Conservation (phyloP, 2,797 vertebrate species). For the Salmo trutta region DNA sequence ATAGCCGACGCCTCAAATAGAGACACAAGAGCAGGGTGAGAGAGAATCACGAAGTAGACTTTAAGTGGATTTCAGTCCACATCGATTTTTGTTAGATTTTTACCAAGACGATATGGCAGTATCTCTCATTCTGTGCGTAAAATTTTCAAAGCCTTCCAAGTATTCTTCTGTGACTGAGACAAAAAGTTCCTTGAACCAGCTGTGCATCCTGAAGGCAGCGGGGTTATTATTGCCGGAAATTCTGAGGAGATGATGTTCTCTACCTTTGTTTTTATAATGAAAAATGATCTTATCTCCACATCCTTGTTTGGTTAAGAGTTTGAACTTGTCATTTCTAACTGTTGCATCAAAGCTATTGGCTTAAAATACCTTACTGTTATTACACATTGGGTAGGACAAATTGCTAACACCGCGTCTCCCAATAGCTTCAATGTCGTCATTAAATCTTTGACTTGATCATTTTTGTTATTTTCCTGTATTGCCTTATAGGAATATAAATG, state of each 20-base stretch:
- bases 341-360: conserved; percentile 10
- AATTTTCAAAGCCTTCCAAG: conserved; percentile 48
- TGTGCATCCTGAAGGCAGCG: conserved; percentile 47
- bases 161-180: conserved; percentile 53
- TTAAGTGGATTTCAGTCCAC: conserved; percentile 37
- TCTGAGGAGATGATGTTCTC: conserved; percentile 53
- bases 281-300: conserved; percentile 49
- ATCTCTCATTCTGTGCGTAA: conserved; percentile 17
- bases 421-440: not conserved
- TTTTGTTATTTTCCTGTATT: no score
- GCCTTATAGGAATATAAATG: no score
- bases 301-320: conserved; percentile 36
- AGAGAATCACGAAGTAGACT: conserved; percentile 36
- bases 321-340: conserved; percentile 32
- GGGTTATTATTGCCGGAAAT: conserved; percentile 50
- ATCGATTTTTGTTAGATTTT: conserved; percentile 18
- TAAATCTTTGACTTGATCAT: no score
- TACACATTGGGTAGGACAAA: not conserved
- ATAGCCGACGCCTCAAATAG: conserved; percentile 57
- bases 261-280: conserved; percentile 54
- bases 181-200: conserved; percentile 66
- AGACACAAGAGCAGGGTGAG: conserved; percentile 54
- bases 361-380: not conserved
- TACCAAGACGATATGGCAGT: not conserved
- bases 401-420: not conserved